These are phyloP conservation scores for Falco peregrinus DNA, from an alignment of 2,797 vertebrate species.

Conservation along the genomic window DNA sequence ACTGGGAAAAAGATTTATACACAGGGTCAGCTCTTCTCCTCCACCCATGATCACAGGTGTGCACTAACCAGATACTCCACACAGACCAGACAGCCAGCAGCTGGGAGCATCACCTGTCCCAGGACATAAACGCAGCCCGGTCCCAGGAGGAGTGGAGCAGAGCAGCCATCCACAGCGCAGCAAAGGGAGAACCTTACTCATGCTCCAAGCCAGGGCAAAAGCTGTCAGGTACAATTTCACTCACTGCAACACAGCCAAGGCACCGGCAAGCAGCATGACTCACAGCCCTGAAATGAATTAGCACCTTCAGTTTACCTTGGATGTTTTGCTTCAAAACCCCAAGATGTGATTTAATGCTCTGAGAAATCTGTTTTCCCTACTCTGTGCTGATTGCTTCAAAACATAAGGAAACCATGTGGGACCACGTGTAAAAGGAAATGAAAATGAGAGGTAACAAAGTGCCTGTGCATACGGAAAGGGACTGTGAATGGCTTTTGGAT, in stretches of 20 bases:
- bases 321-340: constrained; percentile 15
- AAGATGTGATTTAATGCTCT: not conserved
- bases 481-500: not conserved
- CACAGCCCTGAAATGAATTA: not conserved
- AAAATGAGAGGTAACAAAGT: constrained; percentile 32
- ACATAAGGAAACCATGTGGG: constrained; percentile 17
- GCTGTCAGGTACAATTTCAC: not conserved
- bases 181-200: not conserved
- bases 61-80: fast-evolving
- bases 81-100: not conserved
- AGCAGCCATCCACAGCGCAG: not conserved
- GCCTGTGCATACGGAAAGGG: not conserved
- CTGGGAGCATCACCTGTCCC: not conserved
- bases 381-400: not conserved
- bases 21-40: not conserved
- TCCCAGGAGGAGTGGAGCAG: not conserved
- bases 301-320: constrained; percentile 16
- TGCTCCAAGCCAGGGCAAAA: not conserved
- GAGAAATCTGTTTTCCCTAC: not conserved
- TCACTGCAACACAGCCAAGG: not conserved
- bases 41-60: fast-evolving
- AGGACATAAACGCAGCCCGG: not conserved
- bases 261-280: not conserved
- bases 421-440: not conserved
- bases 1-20: not conserved